Conservation (phyloP, 2,888 invertebrate species). For the Anthrax anthrax region DNA sequence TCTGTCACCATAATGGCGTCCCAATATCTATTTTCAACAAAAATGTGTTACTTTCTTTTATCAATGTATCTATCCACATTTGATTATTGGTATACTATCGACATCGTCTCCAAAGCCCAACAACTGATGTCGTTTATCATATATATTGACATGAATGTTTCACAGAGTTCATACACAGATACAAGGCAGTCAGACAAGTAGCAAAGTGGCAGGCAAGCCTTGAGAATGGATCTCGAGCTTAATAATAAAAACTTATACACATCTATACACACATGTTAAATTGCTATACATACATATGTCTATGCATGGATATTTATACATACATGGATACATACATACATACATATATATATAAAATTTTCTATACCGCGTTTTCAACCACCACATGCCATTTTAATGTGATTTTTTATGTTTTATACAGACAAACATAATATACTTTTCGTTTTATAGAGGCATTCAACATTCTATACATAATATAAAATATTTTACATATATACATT, state of each 20-base stretch:
- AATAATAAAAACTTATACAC: neutral
- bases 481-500: neutral
- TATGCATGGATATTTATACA: too few relatives aligned
- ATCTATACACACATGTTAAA: constrained; percentile 1
- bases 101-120: neutral
- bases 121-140: constrained; percentile 6
- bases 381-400: constrained; percentile 10
- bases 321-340: too few relatives aligned
- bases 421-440: constrained; percentile 8
- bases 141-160: constrained; percentile 1
- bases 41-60: too few relatives aligned
- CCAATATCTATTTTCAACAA: too few relatives aligned
- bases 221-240: too few relatives aligned
- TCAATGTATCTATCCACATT: too few relatives aligned
- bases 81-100: too few relatives aligned
- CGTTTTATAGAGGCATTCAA: neutral
- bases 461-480: neutral
- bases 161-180: neutral
- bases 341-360: neutral
- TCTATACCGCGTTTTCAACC: neutral
- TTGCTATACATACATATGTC: too few relatives aligned
- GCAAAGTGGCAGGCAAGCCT: neutral
- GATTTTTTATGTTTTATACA: constrained; percentile 13
- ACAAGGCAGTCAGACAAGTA: neutral
- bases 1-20: too few relatives aligned